These are phyloP conservation scores for Oscheius myriophilus DNA, from an alignment of 2,888 invertebrate genomes.

Conservation along the genomic window DNA sequence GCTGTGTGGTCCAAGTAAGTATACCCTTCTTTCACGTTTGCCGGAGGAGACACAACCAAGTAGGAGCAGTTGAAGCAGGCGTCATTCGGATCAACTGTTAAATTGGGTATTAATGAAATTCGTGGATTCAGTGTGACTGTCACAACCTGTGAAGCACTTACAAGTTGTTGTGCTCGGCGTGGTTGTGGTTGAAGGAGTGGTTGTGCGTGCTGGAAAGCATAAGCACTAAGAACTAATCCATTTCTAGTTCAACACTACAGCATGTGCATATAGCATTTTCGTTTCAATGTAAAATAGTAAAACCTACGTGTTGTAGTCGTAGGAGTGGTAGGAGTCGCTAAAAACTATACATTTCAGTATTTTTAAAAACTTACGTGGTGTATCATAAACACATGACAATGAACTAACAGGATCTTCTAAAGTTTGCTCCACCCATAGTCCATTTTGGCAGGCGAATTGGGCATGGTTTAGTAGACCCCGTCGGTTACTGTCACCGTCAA, in stretches of 20 bases:
- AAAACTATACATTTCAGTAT: background rate
- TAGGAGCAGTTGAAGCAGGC: constrained; percentile 52
- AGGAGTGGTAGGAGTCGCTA: constrained; percentile 32
- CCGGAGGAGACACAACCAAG: constrained; percentile 42
- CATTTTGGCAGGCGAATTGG: constrained; percentile 40
- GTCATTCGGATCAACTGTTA: constrained; percentile 23
- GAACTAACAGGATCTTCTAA: constrained; percentile 37
- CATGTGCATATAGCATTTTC: background rate
- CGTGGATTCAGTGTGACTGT: no score
- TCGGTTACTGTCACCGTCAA: constrained; percentile 36
- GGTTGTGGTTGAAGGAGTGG: constrained; percentile 34
- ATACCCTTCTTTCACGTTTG: constrained; percentile 37
- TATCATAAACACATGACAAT: constrained; percentile 43
- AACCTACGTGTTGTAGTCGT: constrained; percentile 7
- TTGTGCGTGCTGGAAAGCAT: constrained; percentile 24
- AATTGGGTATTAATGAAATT: background rate
- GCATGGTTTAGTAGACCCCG: constrained; percentile 33
- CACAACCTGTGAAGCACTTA: background rate
- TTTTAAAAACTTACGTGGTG: constrained; percentile 22
- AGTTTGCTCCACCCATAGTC: constrained; percentile 37
- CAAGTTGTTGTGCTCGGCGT: constrained; percentile 15
- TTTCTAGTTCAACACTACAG: background rate
- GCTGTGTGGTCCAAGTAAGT: constrained; percentile 48
- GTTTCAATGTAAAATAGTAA: background rate
- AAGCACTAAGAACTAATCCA: background rate